Percentiles rank a stretch among this genome's conserved stretches.
Evolutionary conservation across 2,797 vertebrate genomes (phyloP).

Genomic region (Apogon talboti): DNA sequence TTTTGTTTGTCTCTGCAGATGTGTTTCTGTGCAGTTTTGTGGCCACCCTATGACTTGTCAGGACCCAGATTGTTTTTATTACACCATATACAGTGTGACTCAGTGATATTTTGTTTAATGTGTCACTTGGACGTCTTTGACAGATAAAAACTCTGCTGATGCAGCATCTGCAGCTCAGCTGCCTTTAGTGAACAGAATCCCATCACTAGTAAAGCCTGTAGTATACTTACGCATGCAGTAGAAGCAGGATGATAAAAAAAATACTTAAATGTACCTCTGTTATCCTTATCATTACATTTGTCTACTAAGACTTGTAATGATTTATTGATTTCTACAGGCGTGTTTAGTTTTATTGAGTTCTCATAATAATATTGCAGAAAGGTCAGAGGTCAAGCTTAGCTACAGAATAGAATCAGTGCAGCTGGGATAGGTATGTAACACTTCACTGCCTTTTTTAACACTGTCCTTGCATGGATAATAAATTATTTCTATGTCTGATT

Average conservation of each 20-base stretch:
- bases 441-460: conserved; percentile 21
- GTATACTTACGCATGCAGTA: too few relatives aligned
- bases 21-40: conserved; percentile 39
- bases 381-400: conserved; percentile 51
- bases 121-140: conserved; percentile 16
- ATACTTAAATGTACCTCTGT: too few relatives aligned
- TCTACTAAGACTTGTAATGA: conserved; percentile 5
- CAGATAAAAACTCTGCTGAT: conserved; percentile 20
- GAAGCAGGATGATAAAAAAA: too few relatives aligned
- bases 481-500: conserved; percentile 19
- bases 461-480: conserved; percentile 25
- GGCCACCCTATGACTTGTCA: conserved; percentile 32
- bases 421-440: conserved; percentile 8
- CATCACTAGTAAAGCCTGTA: neutral
- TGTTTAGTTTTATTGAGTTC: conserved; percentile 32
- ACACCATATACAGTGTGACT: conserved; percentile 18
- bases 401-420: conserved; percentile 9
- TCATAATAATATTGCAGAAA: neutral
- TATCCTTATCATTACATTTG: neutral
- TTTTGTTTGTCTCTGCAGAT: conserved; percentile 44
- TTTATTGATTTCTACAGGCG: conserved; percentile 33
- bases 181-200: conserved; percentile 12
- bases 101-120: conserved; percentile 10
- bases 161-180: conserved; percentile 7
- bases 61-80: conserved; percentile 41